A percentile compares a stretch with the other conserved stretches of the same genome.
These are phyloP conservation scores for Sturnus vulgaris DNA, from an alignment of 2,113 vertebrate genomes.

Conservation along the genomic window DNA sequence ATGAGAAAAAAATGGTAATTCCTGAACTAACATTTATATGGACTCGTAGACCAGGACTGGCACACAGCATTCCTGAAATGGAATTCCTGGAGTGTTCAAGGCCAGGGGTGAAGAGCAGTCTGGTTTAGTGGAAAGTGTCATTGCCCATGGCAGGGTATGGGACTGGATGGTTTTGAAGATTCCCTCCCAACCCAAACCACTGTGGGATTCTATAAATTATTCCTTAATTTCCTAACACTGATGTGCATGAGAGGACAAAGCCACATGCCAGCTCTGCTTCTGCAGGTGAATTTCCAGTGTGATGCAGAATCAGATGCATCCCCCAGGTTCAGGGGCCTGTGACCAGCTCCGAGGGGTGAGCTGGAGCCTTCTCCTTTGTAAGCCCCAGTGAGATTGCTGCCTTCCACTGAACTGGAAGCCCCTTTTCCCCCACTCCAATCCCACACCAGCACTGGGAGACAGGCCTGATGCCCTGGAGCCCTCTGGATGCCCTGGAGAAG, in stretches of 20 bases:
- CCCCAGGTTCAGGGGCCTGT: background rate
- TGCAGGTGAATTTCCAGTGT: background rate
- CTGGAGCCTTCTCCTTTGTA: background rate
- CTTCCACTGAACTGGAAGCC: background rate
- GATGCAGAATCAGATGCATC: background rate
- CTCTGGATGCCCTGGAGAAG: background rate
- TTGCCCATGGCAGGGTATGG: background rate
- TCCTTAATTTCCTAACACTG: background rate
- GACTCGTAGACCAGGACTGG: background rate
- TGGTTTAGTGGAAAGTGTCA: background rate
- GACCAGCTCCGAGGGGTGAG: background rate
- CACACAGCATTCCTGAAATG: background rate
- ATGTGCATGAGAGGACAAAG: background rate
- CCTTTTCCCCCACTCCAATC: background rate
- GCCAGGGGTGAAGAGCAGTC: background rate
- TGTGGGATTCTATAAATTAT: background rate
- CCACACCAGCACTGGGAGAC: background rate
- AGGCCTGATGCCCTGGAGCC: background rate
- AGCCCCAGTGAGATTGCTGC: fast-evolving
- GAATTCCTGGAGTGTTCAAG: background rate
- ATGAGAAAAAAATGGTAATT: background rate
- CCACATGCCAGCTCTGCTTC: background rate
- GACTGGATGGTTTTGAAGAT: background rate
- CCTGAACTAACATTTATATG: background rate
- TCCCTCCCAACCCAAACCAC: background rate